Percentiles rank a stretch among this genome's conserved stretches.
phyloP scores from a whole-genome alignment of 2,113 vertebrate species.

The Dicerorhinus sumatrensis region DNA sequence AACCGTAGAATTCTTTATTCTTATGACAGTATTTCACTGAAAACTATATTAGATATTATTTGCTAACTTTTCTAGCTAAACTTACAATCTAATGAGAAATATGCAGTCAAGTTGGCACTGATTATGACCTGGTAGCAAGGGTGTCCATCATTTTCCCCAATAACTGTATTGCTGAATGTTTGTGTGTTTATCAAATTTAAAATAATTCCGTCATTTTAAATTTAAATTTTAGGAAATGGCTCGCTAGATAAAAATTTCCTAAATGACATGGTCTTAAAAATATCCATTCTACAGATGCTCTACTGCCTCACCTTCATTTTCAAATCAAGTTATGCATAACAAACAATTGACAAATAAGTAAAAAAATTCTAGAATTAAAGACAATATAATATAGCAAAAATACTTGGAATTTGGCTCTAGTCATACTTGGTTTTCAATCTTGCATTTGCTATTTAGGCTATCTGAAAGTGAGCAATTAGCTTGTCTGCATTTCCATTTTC shows the following conservation, averaged over 20 bases:
- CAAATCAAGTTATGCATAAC: background rate
- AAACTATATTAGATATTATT: background rate
- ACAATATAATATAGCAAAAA: background rate
- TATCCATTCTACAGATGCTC: background rate
- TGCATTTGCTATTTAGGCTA: background rate
- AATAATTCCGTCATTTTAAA: background rate
- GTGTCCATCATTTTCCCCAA: background rate
- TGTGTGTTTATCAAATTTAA: background rate
- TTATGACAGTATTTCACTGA: background rate
- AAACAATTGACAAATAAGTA: background rate
- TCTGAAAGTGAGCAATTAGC: background rate
- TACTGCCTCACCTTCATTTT: background rate
- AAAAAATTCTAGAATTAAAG: background rate
- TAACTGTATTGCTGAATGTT: background rate
- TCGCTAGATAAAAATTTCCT: background rate
- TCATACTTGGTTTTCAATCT: background rate
- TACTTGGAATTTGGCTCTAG: background rate
- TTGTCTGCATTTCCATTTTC: background rate
- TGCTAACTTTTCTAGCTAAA: background rate
- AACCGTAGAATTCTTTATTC: background rate
- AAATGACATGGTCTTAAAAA: background rate
- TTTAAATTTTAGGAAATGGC: background rate
- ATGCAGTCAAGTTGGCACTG: background rate
- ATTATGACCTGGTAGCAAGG: background rate
- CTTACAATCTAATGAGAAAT: background rate